These are phyloP conservation scores for Heterochromis multidens DNA, from an alignment of 2,113 vertebrate species.

Conservation along the genomic window DNA sequence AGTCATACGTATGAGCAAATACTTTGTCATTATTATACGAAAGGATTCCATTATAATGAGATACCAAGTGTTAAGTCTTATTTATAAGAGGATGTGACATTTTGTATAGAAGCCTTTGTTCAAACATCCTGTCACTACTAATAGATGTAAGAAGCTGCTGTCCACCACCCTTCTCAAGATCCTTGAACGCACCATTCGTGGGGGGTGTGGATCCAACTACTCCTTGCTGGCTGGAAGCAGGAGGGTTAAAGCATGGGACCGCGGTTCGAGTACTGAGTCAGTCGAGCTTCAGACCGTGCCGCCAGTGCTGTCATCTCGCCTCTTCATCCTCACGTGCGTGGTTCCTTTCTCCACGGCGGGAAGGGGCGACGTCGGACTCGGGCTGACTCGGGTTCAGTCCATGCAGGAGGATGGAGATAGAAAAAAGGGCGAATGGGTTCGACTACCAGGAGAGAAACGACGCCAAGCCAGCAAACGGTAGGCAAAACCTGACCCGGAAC, in stretches of 20 bases:
- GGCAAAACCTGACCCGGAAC: background rate
- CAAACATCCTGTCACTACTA: background rate
- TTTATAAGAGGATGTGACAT: accelerated
- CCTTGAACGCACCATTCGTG: constrained; percentile 34
- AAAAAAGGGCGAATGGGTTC: constrained; percentile 75
- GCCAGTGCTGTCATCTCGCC: background rate
- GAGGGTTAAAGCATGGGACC: constrained; percentile 49
- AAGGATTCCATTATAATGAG: background rate
- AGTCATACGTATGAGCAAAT: background rate
- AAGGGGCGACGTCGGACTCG: constrained; percentile 15
- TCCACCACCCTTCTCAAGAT: background rate
- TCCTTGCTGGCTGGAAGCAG: constrained; percentile 40
- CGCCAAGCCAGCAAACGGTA: constrained; percentile 70
- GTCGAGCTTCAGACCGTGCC: background rate
- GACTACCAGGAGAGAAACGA: constrained; percentile 73
- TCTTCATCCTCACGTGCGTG: background rate
- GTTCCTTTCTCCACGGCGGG: background rate
- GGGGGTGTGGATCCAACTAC: constrained; percentile 58
- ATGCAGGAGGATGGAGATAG: constrained; percentile 76
- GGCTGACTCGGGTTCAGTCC: constrained; percentile 37
- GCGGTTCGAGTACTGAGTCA: constrained; percentile 34
- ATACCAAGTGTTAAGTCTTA: background rate
- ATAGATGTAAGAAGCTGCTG: background rate
- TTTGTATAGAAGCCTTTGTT: background rate
- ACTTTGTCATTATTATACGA: background rate